Conservation (phyloP, 2,888 invertebrate genomes). For the Lordiphosa fenestrarum region DNA sequence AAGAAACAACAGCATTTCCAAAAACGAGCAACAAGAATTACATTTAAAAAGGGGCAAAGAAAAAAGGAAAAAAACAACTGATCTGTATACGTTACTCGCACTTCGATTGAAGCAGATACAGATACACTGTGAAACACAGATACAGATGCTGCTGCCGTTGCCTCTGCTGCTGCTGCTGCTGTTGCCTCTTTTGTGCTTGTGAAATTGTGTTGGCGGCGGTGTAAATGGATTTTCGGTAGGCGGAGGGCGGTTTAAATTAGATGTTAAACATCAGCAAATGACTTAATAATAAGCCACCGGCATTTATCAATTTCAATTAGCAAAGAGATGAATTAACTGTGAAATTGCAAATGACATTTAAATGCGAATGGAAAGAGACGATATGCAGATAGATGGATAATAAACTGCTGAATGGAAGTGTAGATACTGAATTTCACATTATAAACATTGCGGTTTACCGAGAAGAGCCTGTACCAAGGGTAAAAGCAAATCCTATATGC, state of each 20-base stretch:
- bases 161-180: conserved; percentile 14
- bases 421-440: too few relatives aligned
- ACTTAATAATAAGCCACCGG: conserved; percentile 35
- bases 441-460: too few relatives aligned
- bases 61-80: conserved; percentile 17
- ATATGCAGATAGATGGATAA: too few relatives aligned
- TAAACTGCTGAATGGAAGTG: too few relatives aligned
- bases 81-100: conserved; percentile 33
- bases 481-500: too few relatives aligned
- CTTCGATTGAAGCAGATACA: conserved; percentile 34
- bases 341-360: too few relatives aligned
- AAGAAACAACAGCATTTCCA: conserved; percentile 16
- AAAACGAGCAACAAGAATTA: conserved; percentile 28
- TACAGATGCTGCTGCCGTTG: conserved; percentile 17
- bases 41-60: conserved; percentile 37
- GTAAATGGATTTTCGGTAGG: conserved; percentile 22
- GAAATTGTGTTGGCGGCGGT: conserved; percentile 31
- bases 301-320: conserved; percentile 30
- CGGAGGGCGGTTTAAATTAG: conserved; percentile 26
- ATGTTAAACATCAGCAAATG: conserved; percentile 39
- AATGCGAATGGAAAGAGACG: neutral
- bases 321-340: conserved; percentile 2
- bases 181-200: conserved; percentile 21
- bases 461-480: too few relatives aligned
- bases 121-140: conserved; percentile 14